A percentile compares a stretch with the other conserved stretches of the same genome.
Conservation (phyloP, 2,888 invertebrate genomes). For the Formica aserva region DNA sequence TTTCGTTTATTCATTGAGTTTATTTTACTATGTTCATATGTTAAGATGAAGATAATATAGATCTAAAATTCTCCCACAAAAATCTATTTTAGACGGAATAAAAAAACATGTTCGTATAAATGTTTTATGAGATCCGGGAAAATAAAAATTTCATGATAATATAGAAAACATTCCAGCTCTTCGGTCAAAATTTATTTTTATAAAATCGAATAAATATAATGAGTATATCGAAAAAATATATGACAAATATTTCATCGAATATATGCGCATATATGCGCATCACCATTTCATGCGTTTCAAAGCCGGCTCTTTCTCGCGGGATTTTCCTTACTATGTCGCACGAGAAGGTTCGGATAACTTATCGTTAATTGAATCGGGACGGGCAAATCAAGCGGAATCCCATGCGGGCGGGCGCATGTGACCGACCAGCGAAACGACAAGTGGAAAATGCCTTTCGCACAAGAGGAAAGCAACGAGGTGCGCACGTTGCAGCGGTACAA, state of each 20-base stretch:
- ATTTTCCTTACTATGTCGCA: not conserved
- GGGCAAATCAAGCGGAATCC: constrained; percentile 20
- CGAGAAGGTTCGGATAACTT: constrained; percentile 30
- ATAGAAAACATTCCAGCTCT: not conserved
- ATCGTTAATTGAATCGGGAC: constrained; percentile 54
- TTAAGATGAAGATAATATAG: constrained; percentile 9
- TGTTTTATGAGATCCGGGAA: not conserved
- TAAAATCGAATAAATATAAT: not conserved
- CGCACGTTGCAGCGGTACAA: constrained; percentile 35
- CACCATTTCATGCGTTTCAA: not conserved
- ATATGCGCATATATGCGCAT: not conserved
- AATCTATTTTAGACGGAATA: not conserved
- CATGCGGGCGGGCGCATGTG: constrained; percentile 31
- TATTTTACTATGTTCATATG: not conserved
- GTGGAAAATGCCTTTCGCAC: constrained; percentile 41
- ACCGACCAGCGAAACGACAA: constrained; percentile 29
- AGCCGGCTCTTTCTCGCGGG: not conserved
- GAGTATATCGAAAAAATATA: not conserved
- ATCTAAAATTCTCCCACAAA: not conserved
- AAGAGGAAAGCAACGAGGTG: constrained; percentile 6
- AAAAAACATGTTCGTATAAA: not conserved
- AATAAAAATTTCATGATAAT: constrained; percentile 9
- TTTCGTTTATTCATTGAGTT: not conserved
- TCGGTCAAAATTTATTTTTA: not conserved
- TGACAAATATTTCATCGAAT: not conserved